Evolutionary conservation across 1,140 invertebrate genomes (phyloP).

Genomic region (Diprion similis): DNA sequence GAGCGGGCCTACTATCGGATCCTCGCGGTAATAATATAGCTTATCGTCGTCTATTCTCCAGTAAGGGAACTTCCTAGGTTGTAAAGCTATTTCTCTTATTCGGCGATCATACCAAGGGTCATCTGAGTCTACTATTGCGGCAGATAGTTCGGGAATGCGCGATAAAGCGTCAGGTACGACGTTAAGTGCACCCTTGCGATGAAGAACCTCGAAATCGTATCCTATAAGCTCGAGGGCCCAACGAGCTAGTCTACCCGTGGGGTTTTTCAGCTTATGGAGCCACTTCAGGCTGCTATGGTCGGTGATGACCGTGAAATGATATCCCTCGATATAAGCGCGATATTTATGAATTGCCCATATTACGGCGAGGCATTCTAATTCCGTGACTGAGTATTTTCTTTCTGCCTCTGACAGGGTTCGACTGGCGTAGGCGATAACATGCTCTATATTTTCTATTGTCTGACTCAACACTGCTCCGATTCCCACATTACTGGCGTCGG

Average conservation of each 20-base stretch:
- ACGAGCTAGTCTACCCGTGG: constrained; percentile 34
- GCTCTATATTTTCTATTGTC: constrained; percentile 27
- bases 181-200: constrained; percentile 22
- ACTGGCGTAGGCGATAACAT: constrained; percentile 51
- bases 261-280: constrained; percentile 36
- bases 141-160: constrained; percentile 15
- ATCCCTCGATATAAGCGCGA: constrained; percentile 40
- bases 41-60: constrained; percentile 20
- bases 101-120: constrained; percentile 9
- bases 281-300: constrained; percentile 45
- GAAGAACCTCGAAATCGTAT: constrained; percentile 36
- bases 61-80: constrained; percentile 15
- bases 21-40: constrained; percentile 17
- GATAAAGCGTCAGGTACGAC: constrained; percentile 24
- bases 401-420: constrained; percentile 44
- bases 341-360: constrained; percentile 51
- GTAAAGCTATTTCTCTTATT: background rate
- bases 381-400: constrained; percentile 54
- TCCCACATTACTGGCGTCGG: constrained; percentile 37
- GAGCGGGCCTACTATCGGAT: background rate
- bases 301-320: constrained; percentile 42
- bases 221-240: constrained; percentile 50
- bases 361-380: constrained; percentile 60
- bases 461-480: constrained; percentile 41
- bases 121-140: background rate